Base-by-base conservation (phyloP, 37 sponge, comb jelly and placozoan genomes). In the Eunapius fragilis region DNA sequence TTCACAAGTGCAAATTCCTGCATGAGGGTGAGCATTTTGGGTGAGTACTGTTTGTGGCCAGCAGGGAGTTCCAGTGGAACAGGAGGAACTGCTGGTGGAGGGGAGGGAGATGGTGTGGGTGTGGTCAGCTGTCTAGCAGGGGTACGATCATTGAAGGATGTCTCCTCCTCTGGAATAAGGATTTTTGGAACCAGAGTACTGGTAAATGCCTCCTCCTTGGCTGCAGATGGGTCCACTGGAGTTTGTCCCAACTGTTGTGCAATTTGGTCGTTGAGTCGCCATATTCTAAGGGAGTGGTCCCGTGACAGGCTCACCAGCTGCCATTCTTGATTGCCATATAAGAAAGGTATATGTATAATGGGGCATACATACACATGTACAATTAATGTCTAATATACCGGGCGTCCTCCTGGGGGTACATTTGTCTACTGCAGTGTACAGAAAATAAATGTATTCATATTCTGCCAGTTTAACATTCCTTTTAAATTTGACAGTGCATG, bases 1-100 rank as follows among this genome's bases (percentile, higher is more conserved):
- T 84, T 91, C 58, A 91, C 70, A 17, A 83, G 84, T 25, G 84
- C 31, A 80, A 91, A 91, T 75, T 91, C 92, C 69, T 87, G 84
- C 31, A 47, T 86, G 24, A 88, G 77, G 7, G 85, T 85, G 32
- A 82, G 89, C 11, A 47, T 31, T 2, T 37, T 58, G 22, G 50
- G 26, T 0, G 79, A 71, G 73, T 82, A 79, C 72, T 78, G 86
- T 22, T 71, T 22, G 71, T 49, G 31, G 36, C 5, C 26, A 0
- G 23, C 6, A 58, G 25, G n/a, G 1, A 17, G 24, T 25, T 27
- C 75, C 34, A 25, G 47, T 0, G 76, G 26, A 74, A 25, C 67
- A 67, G 67, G 28, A 71, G 76, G 25, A 47, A 72, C n/a, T 27
- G 68, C 37, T 33, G 72, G 69, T 48, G 67, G 28, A 48, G 76